Evolutionary conservation across 2,113 vertebrate species (phyloP), one percentile per base, ranked within the genome.

Genomic region (Tringa solitaria): DNA sequence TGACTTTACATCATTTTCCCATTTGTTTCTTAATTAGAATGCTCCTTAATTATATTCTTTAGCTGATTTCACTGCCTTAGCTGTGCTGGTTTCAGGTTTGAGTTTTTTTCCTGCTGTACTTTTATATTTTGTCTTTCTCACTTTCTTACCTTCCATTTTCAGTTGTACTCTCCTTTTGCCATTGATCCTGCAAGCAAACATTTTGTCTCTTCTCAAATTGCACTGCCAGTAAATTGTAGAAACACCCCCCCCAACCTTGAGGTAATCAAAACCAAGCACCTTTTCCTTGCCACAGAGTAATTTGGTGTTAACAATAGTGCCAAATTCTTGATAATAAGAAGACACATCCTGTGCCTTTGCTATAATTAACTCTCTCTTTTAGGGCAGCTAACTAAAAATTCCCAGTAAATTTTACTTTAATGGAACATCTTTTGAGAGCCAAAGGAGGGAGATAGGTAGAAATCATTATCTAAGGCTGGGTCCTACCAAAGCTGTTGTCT

Each of bases 231-330:
- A 76, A 87, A 85, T 57, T 73, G 4, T 45, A 65, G 8, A 9
- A 4, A 32, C 19, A 32, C 19, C 45, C 9, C 45, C 2, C 2
- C 2, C 3, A 57, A 21, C 22, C 32, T 7, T 2, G 1, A 84
- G 14, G 33, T 22, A 95, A 35, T 65, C 59, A 92, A 81, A 65
- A 59, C 2, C 9, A 81, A 86, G 3, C 10, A 89, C 8, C 6
- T 78, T 61, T 79, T 70, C 41, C 16, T 73, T 67, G 21, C 27
- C 37, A 64, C 74, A 45, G 32, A 37, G 13, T 24, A 67, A 78
- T 32, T 21, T 94, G 19, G 3, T 51, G 7, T 84, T 68, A 89
- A 14, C 30, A 70, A 17, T 28, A 70, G 14, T 7, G 6, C 4
- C 56, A 57, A 83, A 60, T 77, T 86, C 41, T 10, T 54, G 46